Conservation (phyloP, 2,113 vertebrate genomes). For the Geococcyx californianus region DNA sequence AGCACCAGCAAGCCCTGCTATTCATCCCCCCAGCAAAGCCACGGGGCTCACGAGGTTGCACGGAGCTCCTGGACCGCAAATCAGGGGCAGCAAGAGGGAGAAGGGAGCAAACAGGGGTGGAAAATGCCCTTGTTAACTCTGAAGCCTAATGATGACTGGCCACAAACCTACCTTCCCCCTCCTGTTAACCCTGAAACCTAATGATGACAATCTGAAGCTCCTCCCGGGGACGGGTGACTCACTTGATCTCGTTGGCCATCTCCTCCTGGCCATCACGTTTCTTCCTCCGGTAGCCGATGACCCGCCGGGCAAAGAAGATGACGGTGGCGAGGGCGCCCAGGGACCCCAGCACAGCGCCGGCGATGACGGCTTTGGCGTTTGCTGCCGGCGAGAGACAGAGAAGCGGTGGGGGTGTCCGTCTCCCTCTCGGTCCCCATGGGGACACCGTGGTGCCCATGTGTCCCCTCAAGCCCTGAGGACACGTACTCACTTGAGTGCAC, state of each 20-base stretch:
- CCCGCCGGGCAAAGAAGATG: not conserved
- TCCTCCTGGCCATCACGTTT: constrained; percentile 50
- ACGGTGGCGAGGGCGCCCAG: constrained; percentile 12
- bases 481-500: constrained; percentile 58
- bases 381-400: not conserved
- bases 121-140: not conserved
- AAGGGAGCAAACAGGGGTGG: not conserved
- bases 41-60: accelerated
- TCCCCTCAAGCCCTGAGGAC: not conserved
- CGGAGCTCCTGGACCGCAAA: not conserved
- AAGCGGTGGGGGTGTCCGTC: too few relatives aligned
- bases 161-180: not conserved
- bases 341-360: constrained; percentile 32
- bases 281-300: not conserved
- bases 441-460: not conserved
- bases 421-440: too few relatives aligned
- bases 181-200: not conserved
- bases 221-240: not conserved
- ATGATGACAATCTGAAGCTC: accelerated
- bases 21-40: not conserved
- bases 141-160: not conserved
- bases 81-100: not conserved
- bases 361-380: constrained; percentile 19
- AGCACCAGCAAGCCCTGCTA: too few relatives aligned
- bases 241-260: constrained; percentile 60